Evolutionary conservation across 1,140 invertebrate genomes (phyloP).

Genomic region (Eubasilissa regina): DNA sequence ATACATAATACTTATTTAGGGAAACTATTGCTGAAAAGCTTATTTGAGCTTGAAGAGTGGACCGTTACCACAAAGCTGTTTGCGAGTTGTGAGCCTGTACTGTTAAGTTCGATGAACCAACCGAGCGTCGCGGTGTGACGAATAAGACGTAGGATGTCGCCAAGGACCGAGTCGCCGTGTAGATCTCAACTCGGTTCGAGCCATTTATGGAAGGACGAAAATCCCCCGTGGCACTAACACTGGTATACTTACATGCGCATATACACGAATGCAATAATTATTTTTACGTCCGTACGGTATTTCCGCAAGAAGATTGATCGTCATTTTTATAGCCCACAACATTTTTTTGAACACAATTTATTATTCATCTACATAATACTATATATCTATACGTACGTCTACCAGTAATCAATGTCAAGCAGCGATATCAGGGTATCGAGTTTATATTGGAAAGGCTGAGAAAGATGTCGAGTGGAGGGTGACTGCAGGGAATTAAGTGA

Average conservation of each 20-base stretch:
- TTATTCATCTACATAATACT: no score
- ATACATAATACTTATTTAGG: no score
- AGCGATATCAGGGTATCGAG: no score
- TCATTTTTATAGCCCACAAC: not conserved
- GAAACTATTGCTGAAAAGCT: no score
- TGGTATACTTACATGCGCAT: not conserved
- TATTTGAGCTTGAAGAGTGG: not conserved
- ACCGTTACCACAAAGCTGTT: slow-evolving; percentile 8
- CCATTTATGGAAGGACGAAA: slow-evolving; percentile 21
- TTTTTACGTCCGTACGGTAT: not conserved
- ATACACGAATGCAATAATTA: not conserved
- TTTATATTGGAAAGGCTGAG: no score
- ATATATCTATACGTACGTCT: no score
- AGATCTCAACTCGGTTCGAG: not conserved
- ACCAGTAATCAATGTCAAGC: no score
- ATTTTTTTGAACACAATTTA: not conserved
- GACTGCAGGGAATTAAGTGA: no score
- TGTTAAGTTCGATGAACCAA: slow-evolving; percentile 35
- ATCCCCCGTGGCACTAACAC: not conserved
- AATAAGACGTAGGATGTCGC: slow-evolving; percentile 27
- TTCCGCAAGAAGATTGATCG: slow-evolving; percentile 12
- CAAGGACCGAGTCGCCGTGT: slow-evolving; percentile 12
- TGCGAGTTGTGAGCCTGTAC: not conserved
- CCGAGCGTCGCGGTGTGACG: not conserved
- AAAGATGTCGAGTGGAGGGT: no score